Evolutionary conservation across 2,888 invertebrate genomes (phyloP).

Genomic region (Rhogogaster chlorosoma): DNA sequence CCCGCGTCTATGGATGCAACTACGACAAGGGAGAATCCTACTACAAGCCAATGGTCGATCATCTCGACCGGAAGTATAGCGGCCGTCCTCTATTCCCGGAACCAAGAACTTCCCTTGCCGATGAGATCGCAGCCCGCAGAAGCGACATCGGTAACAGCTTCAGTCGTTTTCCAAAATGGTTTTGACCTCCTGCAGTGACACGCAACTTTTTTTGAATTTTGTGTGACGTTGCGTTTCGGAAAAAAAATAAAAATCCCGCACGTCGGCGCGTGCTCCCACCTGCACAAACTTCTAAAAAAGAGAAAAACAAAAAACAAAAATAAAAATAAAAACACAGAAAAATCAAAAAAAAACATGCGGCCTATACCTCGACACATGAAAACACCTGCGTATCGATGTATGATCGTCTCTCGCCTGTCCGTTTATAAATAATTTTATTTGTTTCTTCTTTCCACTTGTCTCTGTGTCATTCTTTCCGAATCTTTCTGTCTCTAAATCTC

Average conservation of each 20-base stretch:
- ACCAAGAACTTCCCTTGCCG: conserved; percentile 78
- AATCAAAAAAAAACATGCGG: neutral
- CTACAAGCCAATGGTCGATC: conserved; percentile 88
- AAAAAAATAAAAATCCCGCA: conserved; percentile 25
- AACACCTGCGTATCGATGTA: conserved; percentile 35
- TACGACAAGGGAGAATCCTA: conserved; percentile 92
- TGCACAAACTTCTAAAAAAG: conserved; percentile 9
- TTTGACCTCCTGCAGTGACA: conserved; percentile 69
- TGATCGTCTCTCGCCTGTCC: neutral
- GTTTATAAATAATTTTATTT: neutral
- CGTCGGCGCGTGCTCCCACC: conserved; percentile 30
- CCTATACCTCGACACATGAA: conserved; percentile 21
- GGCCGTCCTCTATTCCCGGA: conserved; percentile 78
- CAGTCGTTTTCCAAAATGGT: conserved; percentile 77
- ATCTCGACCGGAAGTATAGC: conserved; percentile 86
- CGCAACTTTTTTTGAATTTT: conserved; percentile 48
- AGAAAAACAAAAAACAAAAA: neutral
- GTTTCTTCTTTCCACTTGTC: neutral
- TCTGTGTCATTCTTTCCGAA: conserved; percentile 7
- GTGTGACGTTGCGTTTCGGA: conserved; percentile 47
- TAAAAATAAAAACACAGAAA: neutral
- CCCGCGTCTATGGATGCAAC: conserved; percentile 92
- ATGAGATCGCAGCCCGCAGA: conserved; percentile 79
- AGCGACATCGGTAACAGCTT: conserved; percentile 78
- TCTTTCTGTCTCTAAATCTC: neutral